Evolutionary conservation across 2,113 vertebrate genomes (phyloP), one percentile per base, ranked within the genome.

Genomic region (Caretta caretta): DNA sequence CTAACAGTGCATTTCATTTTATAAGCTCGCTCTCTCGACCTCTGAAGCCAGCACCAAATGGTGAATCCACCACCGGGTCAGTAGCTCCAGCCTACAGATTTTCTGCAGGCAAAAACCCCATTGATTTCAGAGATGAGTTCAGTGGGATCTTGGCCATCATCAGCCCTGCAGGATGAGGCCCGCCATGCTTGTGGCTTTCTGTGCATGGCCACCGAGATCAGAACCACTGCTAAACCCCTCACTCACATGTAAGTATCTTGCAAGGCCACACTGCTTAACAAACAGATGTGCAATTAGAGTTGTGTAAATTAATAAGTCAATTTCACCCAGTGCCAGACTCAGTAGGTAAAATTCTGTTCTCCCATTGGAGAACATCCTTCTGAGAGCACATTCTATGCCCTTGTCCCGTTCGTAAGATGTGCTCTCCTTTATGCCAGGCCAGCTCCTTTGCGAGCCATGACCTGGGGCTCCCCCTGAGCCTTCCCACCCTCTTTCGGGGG

Each of bases 151-250:
- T 97, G 96, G 96, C 93, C 88, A 93, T 25, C 0, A 0, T 96
- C 35, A 91, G 20, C 56, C 22, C 76, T 90, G 92, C 90, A 93
- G 94, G 96, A 96, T 97, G 96, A 97, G 93, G 92, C 95, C 87
- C 93, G 96, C 95, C 95, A 90, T 94, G 93, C 95, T 95, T 84
- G 89, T 92, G 87, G 92, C 53, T 90, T 86, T 94, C 49, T 80
- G 38, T 75, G 95, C 62, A 94, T 96, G 92, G 90, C 92, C 94
- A 96, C 87, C 93, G 92, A 95, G 96, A 96, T 95, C 96, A 96
- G 96, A 95, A 91, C 72, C 83, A 91, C 85, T 88, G 92, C 87
- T 92, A 95, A 79, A 53, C 87, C 78, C 86, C 90, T 86, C 88
- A 83, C 92, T 90, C 92, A 81, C 57, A 72, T 92, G 96, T 90